Conservation (phyloP, 1,140 invertebrate species). For the Macrobrachium rosenbergii region DNA sequence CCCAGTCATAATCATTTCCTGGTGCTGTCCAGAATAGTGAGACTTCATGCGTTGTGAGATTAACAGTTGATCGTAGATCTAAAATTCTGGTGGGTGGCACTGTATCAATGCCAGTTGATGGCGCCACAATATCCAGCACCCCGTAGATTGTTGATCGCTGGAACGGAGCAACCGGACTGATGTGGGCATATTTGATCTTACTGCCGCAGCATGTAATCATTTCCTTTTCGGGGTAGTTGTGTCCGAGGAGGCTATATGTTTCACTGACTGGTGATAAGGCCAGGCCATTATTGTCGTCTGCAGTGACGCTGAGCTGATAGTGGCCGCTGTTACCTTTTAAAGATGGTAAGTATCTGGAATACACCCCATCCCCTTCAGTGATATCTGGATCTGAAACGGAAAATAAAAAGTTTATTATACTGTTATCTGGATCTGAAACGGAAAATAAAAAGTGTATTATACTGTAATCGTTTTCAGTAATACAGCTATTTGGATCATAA, state of each 20-base stretch:
- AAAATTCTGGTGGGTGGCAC: slow-evolving; percentile 69
- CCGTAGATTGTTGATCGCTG: slow-evolving; percentile 55
- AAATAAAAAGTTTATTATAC: background rate
- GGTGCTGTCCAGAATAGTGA: slow-evolving; percentile 68
- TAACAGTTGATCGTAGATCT: slow-evolving; percentile 67
- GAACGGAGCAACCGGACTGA: slow-evolving; percentile 65
- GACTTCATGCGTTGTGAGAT: slow-evolving; percentile 67
- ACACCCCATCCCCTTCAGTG: slow-evolving; percentile 78
- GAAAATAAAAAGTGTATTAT: background rate
- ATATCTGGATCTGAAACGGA: slow-evolving; percentile 77
- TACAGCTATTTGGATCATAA: too few species aligned
- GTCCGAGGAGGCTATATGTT: slow-evolving; percentile 42
- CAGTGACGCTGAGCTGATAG: slow-evolving; percentile 64
- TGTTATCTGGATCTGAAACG: background rate
- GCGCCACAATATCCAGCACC: slow-evolving; percentile 57
- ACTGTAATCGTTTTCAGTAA: too few species aligned
- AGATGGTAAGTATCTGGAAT: slow-evolving; percentile 75
- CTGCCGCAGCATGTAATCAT: slow-evolving; percentile 65
- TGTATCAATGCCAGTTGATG: slow-evolving; percentile 62
- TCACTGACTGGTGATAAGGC: slow-evolving; percentile 61
- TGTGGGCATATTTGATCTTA: slow-evolving; percentile 56
- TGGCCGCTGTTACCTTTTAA: slow-evolving; percentile 64
- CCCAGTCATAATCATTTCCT: slow-evolving; percentile 69
- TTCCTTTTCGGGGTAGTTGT: slow-evolving; percentile 42
- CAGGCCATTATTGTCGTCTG: slow-evolving; percentile 62